Base-by-base conservation (phyloP, 1,140 invertebrate genomes). In the Phortica variegata region DNA sequence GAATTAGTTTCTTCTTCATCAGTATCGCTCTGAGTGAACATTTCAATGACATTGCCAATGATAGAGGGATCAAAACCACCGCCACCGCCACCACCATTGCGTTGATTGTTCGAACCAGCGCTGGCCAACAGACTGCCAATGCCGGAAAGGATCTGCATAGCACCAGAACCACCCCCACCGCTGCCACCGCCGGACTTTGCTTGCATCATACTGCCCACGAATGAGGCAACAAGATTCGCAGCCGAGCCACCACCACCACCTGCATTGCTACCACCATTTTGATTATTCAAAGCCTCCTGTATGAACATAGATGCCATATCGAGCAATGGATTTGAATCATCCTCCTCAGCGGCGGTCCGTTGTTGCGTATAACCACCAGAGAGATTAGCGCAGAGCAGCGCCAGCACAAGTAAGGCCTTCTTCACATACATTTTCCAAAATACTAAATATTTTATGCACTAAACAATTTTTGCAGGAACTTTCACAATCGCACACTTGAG, bases 121-220 rank as follows among this genome's bases (percentile, higher is more conserved):
- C 62, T 61, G 13, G 58, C 65, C 21, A 79, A 37, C 19, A 79
- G 48, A 34, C 73, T 74, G 21, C 76, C 77, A 16, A 79, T 31
- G 9, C 78, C 77, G 12, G 78, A 77, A 1, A 79, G 36, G 19
- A 79, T 71, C 54, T 79, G 72, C 54, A 71, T 66, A 16, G 74
- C 65, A n/a, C 69, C 72, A 42, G 62, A 57, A 34, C 56, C 62
- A 43, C 51, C 36, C 53, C 47, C 54, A n/a, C 43, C 62, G n/a
- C 54, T 63, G 3, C 48, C 60, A 1, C 47, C 56, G 5, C 10
- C 12, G 58, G 61, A 47, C 54, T 52, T 80, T 19, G 81, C 79
- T 54, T 84, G 81, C 79, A 85, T 80, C 5, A 85, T 72, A 21
- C 57, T 78, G 4, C 80, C 79, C n/a, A 84, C 58, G 0, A 84